Base-by-base conservation (phyloP, 23 tunicate genomes). In the Ascidia mentula region DNA sequence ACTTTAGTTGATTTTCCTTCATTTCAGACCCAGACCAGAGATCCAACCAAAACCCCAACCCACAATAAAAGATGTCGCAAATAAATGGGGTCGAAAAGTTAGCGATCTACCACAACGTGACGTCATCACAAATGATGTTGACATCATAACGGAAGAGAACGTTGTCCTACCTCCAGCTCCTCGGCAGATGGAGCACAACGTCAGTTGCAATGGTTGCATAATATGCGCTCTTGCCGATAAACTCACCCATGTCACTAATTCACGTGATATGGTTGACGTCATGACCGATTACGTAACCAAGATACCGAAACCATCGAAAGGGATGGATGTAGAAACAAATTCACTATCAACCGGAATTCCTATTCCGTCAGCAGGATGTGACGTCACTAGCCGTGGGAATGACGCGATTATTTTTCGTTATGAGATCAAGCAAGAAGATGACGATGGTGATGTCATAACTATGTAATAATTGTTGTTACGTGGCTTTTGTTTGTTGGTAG, bases 191-290 rank as follows among this genome's bases (percentile, higher is more conserved):
- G 40, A 59, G 36, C 34, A 6, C 0, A 59, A 53, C 65, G 28
- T 20, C 65, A 26, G 24, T 3, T 3, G 65, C 1, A 28, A 38
- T 40, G 75, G 40, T 38, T 87, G 92, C 45, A 6, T 81, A 18
- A 76, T 88, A 5, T 88, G 94, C 59, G 59, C 83, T 0, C 82
- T 88, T 18, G 94, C 87, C 24, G 31, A 38, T 17, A 38, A 78
- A 34, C 18, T 88, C 31, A 35, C 87, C 31, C 26, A 34, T 12
- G 69, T 60, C 7, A 74, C 73, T n/a, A 69, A 38, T 28, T 60
- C 82, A 3, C 75, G 72, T 3, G 78, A 88, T 5, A 36, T 88
- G n/a, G 82, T 82, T 32, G 87, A 82, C 60, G 38, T 88, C 30
- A 45, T 88, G 20, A 59, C 87, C 35, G 79, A 82, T 34, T 65